Base-by-base conservation (phyloP, 37 sponge, comb jelly and placozoan genomes). In the Beroe forskalii region DNA sequence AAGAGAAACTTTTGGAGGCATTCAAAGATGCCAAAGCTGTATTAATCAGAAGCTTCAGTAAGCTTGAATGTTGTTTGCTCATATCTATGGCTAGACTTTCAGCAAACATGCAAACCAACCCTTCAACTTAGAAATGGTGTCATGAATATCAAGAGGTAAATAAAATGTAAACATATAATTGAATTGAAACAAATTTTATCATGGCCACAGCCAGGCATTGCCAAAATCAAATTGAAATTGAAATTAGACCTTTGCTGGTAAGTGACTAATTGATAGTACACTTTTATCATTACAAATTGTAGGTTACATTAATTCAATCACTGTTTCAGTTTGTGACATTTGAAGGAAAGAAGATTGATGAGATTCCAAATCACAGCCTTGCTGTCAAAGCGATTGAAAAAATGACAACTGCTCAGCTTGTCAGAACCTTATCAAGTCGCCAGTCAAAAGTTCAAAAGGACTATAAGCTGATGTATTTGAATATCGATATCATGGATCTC, bases 91-190 rank as follows among this genome's bases (percentile, higher is more conserved):
- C 90, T 30, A 91, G 94, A 60, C 22, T 95, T 19, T 20, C 25
- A 12, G 92, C 93, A 9, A 67, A 93, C 90, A 32, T 20, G 63
- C 61, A 8, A 91, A 40, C 0, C 90, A 93, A 40, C 93, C 96
- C 9, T 94, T 96, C 72, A 96, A 94, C 69, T 93, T 94, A 91
- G 96, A 96, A 67, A 96, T 95, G 96, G 93, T 95, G 1, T 6
- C 95, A 93, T 38, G 67, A 89, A 64, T 95, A 95, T 93, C 41
- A 62, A 89, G 41, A 76, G 62, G 92, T 83, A 41, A 48, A n/a
- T n/a, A n/a, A n/a, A n/a, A n/a, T n/a, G n/a, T n/a, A n/a, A n/a
- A n/a, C n/a, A n/a, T n/a, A n/a, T n/a, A n/a, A n/a, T n/a, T n/a
- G n/a, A n/a, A n/a, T n/a, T n/a, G n/a, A n/a, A n/a, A n/a, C n/a